phyloP scores from a whole-genome alignment of 2,113 vertebrate genomes.

The Heterocephalus glaber region DNA sequence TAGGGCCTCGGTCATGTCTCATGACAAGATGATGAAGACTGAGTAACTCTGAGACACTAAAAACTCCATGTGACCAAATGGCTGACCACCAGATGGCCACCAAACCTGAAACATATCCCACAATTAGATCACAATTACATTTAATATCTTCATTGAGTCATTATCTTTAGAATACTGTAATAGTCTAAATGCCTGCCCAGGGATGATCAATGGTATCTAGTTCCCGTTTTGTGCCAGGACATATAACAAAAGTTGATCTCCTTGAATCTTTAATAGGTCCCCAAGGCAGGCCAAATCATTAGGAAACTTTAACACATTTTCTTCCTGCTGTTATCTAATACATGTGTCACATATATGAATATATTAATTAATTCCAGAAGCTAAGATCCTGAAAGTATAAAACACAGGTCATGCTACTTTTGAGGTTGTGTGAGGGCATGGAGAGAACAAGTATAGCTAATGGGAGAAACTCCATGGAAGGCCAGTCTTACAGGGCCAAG shows the following conservation, averaged over 20 bases:
- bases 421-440: background rate
- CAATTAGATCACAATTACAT: background rate
- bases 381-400: background rate
- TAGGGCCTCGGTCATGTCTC: background rate
- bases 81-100: background rate
- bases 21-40: background rate
- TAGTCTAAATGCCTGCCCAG: background rate
- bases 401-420: background rate
- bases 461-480: background rate
- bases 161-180: background rate
- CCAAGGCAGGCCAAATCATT: background rate
- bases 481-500: rapidly evolving
- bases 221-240: background rate
- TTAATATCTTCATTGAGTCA: background rate
- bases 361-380: background rate
- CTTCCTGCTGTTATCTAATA: background rate
- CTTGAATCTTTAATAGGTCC: background rate
- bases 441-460: background rate
- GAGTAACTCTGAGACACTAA: background rate
- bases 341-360: background rate
- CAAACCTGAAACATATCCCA: background rate
- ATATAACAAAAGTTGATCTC: background rate
- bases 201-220: background rate
- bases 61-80: background rate
- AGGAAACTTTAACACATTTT: background rate